Conservation (phyloP, 2,888 invertebrate genomes). For the Troides helena region DNA sequence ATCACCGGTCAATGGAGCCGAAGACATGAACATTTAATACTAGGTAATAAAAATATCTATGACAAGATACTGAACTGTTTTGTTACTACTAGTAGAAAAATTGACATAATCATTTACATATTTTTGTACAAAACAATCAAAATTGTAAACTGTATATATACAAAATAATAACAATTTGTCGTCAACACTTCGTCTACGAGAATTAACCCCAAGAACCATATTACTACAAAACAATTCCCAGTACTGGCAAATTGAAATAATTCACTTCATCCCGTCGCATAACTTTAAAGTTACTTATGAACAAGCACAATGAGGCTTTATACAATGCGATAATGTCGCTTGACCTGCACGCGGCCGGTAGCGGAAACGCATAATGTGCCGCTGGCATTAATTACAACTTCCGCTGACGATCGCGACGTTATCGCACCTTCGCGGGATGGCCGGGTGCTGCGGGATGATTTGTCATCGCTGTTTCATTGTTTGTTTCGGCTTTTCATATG, state of each 20-base stretch:
- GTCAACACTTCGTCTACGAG: constrained; percentile 54
- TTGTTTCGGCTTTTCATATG: constrained; percentile 15
- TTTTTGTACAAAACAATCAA: no score
- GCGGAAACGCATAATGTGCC: constrained; percentile 58
- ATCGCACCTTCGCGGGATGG: constrained; percentile 44
- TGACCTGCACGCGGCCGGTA: constrained; percentile 50
- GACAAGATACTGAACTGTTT: no score
- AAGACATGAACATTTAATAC: no score
- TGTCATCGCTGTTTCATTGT: constrained; percentile 27
- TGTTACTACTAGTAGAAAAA: no score
- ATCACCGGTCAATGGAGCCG: no score
- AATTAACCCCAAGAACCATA: constrained; percentile 61
- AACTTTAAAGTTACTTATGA: constrained; percentile 58
- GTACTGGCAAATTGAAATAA: constrained; percentile 67
- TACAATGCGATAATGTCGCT: constrained; percentile 46
- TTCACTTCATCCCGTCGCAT: constrained; percentile 55
- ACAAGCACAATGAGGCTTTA: constrained; percentile 45
- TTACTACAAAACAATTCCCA: constrained; percentile 62
- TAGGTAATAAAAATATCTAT: no score
- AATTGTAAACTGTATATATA: no score
- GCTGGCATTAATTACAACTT: constrained; percentile 63
- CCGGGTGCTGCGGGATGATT: constrained; percentile 34
- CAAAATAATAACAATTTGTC: constrained; percentile 10
- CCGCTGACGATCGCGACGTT: constrained; percentile 51
- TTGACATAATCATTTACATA: no score